phyloP scores from a whole-genome alignment of 2,797 vertebrate genomes.

The Lepilemur ruficaudatus region DNA sequence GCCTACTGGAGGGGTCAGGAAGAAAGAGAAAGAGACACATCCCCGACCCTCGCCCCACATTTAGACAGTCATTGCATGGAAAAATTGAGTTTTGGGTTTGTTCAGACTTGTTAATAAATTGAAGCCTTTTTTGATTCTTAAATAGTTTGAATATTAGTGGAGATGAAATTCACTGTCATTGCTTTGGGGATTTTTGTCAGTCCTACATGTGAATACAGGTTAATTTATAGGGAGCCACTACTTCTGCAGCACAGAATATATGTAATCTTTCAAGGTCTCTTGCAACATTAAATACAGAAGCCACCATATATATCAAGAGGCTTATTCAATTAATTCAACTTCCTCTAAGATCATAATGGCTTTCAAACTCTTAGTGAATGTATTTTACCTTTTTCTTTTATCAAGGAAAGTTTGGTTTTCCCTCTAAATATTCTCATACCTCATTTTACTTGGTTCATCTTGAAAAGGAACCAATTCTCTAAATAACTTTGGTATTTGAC shows the following conservation, averaged over 20 bases:
- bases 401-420: background rate
- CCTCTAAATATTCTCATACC: background rate
- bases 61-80: background rate
- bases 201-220: background rate
- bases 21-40: background rate
- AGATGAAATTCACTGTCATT: background rate
- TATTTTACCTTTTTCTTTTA: background rate
- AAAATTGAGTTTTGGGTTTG: background rate
- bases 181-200: background rate
- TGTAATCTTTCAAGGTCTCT: background rate
- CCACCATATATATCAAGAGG: too few species aligned
- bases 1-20: background rate
- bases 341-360: background rate
- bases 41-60: fast-evolving
- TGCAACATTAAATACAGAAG: background rate
- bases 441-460: background rate
- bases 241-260: background rate
- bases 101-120: background rate
- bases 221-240: background rate
- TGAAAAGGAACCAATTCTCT: background rate
- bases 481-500: background rate
- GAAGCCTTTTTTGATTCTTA: background rate
- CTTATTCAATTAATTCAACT: background rate
- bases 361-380: background rate
- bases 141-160: background rate